phyloP scores from a whole-genome alignment of 2,888 invertebrate species.

The Hedya salicella region DNA sequence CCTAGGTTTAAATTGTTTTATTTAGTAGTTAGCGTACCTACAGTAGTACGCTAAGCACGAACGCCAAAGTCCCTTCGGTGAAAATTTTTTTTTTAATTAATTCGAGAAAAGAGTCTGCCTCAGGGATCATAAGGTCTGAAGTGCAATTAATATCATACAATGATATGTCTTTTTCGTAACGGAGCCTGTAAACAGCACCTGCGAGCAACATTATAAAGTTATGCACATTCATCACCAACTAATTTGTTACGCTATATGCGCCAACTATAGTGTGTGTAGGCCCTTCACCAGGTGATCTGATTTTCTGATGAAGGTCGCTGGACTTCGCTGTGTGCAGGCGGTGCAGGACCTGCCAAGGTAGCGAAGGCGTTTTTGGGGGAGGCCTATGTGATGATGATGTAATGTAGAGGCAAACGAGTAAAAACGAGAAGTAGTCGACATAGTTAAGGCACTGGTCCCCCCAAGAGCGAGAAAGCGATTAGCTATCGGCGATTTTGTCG shows the following conservation, averaged over 20 bases:
- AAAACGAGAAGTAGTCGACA: too few species aligned
- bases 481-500: too few species aligned
- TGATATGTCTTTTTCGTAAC: neutral
- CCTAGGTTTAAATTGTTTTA: too few species aligned
- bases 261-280: neutral
- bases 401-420: too few species aligned
- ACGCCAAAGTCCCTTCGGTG: constrained; percentile 4
- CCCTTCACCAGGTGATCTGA: too few species aligned
- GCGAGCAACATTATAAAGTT: constrained; percentile 6
- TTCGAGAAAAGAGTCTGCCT: neutral
- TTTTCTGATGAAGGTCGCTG: too few species aligned
- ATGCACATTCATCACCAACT: neutral
- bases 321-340: too few species aligned
- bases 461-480: too few species aligned
- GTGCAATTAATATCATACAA: neutral
- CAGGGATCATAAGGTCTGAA: neutral
- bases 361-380: too few species aligned
- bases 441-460: too few species aligned
- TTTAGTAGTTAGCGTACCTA: neutral
- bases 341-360: too few species aligned
- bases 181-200: neutral
- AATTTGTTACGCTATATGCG: neutral
- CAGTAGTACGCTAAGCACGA: neutral
- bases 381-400: too few species aligned
- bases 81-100: constrained; percentile 26